A percentile compares a stretch with the other conserved stretches of the same genome.
phyloP scores from a whole-genome alignment of 2,888 invertebrate genomes.

The Drosophila vallismaia region DNA sequence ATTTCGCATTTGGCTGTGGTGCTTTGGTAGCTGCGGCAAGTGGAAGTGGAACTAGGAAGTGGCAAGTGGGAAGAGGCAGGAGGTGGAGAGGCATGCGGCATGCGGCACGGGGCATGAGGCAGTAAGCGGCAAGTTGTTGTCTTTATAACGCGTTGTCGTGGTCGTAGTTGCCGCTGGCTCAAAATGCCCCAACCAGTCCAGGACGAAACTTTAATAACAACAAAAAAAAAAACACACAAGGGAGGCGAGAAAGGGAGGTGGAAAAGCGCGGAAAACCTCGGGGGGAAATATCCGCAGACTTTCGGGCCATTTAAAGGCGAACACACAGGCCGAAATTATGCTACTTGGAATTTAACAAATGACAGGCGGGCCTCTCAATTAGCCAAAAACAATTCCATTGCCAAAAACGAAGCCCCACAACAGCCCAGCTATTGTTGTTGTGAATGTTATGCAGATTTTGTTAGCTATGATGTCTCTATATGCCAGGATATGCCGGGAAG shows the following conservation, averaged over 20 bases:
- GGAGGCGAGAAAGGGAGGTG: not conserved
- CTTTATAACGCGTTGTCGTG: slow-evolving; percentile 58
- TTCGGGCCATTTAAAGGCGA: slow-evolving; percentile 41
- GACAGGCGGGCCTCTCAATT: slow-evolving; percentile 64
- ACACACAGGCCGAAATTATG: slow-evolving; percentile 32
- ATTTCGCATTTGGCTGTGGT: slow-evolving; percentile 62
- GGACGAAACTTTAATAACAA: slow-evolving; percentile 38
- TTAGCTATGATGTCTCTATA: slow-evolving; percentile 28
- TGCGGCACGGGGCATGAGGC: not conserved
- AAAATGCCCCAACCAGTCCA: slow-evolving; percentile 17
- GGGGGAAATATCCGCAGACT: slow-evolving; percentile 12
- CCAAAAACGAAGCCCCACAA: not conserved
- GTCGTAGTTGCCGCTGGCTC: slow-evolving; percentile 33
- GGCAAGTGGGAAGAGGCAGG: not conserved
- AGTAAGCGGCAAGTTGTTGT: slow-evolving; percentile 30
- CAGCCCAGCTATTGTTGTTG: slow-evolving; percentile 17
- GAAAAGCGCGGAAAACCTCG: not conserved
- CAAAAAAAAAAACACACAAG: not conserved
- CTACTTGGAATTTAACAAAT: slow-evolving; percentile 52
- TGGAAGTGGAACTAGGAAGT: slow-evolving; percentile 3
- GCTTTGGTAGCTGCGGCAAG: slow-evolving; percentile 27
- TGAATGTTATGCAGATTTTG: slow-evolving; percentile 35
- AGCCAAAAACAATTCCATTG: slow-evolving; percentile 45
- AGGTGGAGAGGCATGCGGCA: not conserved
- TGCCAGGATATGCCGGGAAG: slow-evolving; percentile 19